A percentile compares a stretch with the other conserved stretches of the same genome.
Conservation (phyloP, 2,888 invertebrate species). For the Meandrusa payeni region DNA sequence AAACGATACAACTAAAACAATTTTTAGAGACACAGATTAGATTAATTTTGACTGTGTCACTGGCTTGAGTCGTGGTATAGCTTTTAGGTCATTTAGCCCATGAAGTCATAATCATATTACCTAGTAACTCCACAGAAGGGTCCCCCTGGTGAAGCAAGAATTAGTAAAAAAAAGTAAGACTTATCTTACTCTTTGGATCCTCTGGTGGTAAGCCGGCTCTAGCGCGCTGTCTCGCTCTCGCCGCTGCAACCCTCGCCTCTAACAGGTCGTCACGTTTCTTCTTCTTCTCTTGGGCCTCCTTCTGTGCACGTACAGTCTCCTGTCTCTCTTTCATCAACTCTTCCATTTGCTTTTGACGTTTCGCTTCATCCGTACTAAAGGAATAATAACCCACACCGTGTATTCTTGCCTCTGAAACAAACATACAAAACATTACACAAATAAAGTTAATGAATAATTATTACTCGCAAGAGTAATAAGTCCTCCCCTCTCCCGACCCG, state of each 20-base stretch:
- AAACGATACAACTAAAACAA: too few species aligned
- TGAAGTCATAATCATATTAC: too few species aligned
- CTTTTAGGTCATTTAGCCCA: too few species aligned
- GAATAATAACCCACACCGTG: conserved; percentile 96
- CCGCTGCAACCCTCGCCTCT: conserved; percentile 86
- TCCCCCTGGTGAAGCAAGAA: too few species aligned
- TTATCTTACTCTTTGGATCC: conserved; percentile 67
- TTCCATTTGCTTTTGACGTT: conserved; percentile 90
- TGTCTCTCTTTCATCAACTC: conserved; percentile 85
- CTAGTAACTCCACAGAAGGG: too few species aligned
- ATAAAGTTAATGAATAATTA: too few species aligned
- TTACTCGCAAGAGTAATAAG: too few species aligned
- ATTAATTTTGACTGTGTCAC: too few species aligned
- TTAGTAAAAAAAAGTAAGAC: neutral
- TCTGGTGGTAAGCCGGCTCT: conserved; percentile 87
- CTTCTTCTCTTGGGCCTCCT: conserved; percentile 81
- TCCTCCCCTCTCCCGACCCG: too few species aligned
- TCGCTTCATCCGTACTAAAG: conserved; percentile 92
- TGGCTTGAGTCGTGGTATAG: too few species aligned
- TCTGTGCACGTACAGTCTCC: conserved; percentile 86
- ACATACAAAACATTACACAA: too few species aligned
- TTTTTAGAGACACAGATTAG: too few species aligned
- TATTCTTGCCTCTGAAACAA: conserved; percentile 87
- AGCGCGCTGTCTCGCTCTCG: conserved; percentile 86
- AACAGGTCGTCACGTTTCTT: conserved; percentile 84